These are phyloP conservation scores for Sesamia nonagrioides DNA, from an alignment of 1,140 invertebrate genomes.

Conservation along the genomic window DNA sequence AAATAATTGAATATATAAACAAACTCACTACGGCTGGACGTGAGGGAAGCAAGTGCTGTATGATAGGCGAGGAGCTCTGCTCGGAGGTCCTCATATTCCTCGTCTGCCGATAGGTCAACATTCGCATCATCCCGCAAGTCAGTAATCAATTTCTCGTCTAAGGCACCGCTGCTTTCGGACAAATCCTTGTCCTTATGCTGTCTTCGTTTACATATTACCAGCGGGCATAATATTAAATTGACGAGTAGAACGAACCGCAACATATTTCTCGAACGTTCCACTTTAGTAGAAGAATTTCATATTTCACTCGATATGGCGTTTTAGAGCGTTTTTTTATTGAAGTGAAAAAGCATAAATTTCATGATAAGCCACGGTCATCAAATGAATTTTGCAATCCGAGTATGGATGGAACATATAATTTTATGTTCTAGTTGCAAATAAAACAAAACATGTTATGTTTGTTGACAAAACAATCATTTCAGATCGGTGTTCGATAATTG, in stretches of 20 bases:
- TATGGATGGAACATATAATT: slow-evolving; percentile 29
- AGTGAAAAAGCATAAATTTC: slow-evolving; percentile 73
- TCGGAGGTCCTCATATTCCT: slow-evolving; percentile 81
- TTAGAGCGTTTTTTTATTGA: slow-evolving; percentile 77
- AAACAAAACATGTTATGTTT: neutral
- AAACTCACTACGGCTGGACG: slow-evolving; percentile 66
- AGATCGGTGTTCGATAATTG: neutral
- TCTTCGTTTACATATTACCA: slow-evolving; percentile 42
- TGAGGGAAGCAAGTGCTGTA: slow-evolving; percentile 69
- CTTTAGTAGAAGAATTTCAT: slow-evolving; percentile 54
- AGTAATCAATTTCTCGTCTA: slow-evolving; percentile 61
- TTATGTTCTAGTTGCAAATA: neutral
- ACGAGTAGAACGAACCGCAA: slow-evolving; percentile 60
- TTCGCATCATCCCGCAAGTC: slow-evolving; percentile 72
- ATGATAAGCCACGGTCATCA: slow-evolving; percentile 67
- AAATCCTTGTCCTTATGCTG: slow-evolving; percentile 49
- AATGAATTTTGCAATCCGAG: slow-evolving; percentile 54
- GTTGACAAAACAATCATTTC: neutral
- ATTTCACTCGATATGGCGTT: slow-evolving; percentile 55
- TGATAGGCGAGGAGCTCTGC: slow-evolving; percentile 79
- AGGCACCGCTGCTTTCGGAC: slow-evolving; percentile 55
- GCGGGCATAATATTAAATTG: slow-evolving; percentile 58
- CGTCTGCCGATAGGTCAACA: slow-evolving; percentile 75
- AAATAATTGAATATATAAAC: slow-evolving; percentile 32
- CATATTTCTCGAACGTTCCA: slow-evolving; percentile 63